phyloP scores from a whole-genome alignment of 2,888 invertebrate species.

The Phlogophora meticulosa region DNA sequence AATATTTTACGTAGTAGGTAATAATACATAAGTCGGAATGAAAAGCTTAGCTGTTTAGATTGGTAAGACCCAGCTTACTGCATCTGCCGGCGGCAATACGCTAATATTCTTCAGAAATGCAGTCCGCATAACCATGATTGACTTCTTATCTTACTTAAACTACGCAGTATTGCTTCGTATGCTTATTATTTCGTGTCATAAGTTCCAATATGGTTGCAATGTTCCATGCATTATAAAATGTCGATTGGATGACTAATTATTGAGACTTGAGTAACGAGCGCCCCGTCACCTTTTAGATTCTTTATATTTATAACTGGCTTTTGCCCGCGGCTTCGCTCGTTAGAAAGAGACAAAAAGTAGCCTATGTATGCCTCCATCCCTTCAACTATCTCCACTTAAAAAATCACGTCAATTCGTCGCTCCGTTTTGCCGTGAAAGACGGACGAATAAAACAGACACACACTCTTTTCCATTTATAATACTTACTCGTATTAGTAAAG shows the following conservation, averaged over 20 bases:
- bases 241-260: slow-evolving; percentile 47
- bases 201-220: neutral
- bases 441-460: no score
- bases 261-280: slow-evolving; percentile 27
- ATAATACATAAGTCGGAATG: slow-evolving; percentile 4
- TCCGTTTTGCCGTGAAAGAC: no score
- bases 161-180: slow-evolving; percentile 18
- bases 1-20: slow-evolving; percentile 29
- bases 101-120: slow-evolving; percentile 15
- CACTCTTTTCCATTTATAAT: no score
- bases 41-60: slow-evolving; percentile 44
- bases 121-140: slow-evolving; percentile 3
- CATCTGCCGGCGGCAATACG: slow-evolving; percentile 2
- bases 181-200: slow-evolving; percentile 20
- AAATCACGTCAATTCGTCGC: no score
- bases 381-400: no score
- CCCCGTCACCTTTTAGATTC: slow-evolving; percentile 38
- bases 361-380: no score
- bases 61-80: slow-evolving; percentile 26
- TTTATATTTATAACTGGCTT: slow-evolving; percentile 47
- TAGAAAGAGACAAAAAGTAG: no score
- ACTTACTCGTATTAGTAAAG: no score
- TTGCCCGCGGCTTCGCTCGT: no score
- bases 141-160: slow-evolving; percentile 29
- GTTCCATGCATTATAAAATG: slow-evolving; percentile 30